Percentiles rank a stretch among this genome's conserved stretches.
These are phyloP conservation scores for Augiades crinisus DNA, from an alignment of 2,888 invertebrate genomes.

Conservation along the genomic window DNA sequence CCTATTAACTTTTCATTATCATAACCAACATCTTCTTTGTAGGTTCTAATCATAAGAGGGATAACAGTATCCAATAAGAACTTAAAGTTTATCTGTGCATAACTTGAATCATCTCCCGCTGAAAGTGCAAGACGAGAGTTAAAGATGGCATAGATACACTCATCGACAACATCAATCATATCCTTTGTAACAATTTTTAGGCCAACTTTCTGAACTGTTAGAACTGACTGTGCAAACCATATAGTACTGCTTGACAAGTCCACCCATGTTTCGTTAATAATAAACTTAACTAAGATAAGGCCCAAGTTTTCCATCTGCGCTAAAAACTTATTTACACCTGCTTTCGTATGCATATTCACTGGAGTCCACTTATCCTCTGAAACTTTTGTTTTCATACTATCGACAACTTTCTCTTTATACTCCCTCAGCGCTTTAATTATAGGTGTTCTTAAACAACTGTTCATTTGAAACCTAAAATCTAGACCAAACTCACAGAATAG, in stretches of 20 bases:
- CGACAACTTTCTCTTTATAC: constrained; percentile 90
- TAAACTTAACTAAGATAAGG: constrained; percentile 84
- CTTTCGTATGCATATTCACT: constrained; percentile 88
- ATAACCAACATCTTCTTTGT: constrained; percentile 82
- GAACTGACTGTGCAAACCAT: constrained; percentile 88
- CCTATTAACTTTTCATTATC: constrained; percentile 77
- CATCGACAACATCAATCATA: constrained; percentile 86
- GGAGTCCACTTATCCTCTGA: constrained; percentile 94
- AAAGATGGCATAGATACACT: constrained; percentile 87
- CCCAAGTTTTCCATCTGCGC: constrained; percentile 87
- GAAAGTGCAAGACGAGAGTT: constrained; percentile 85
- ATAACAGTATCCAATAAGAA: constrained; percentile 86
- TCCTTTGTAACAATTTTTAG: constrained; percentile 88
- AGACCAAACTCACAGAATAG: constrained; percentile 87
- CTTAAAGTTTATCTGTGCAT: constrained; percentile 84
- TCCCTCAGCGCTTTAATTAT: constrained; percentile 89
- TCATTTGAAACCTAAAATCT: constrained; percentile 95
- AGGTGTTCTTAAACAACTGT: constrained; percentile 90
- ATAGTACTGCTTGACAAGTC: constrained; percentile 90
- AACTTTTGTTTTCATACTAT: constrained; percentile 88
- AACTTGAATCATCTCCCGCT: constrained; percentile 64
- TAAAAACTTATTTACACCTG: constrained; percentile 85
- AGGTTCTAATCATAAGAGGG: constrained; percentile 83
- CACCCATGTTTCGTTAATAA: constrained; percentile 84
- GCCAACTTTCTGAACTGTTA: constrained; percentile 88